phyloP scores from a whole-genome alignment of 2,888 invertebrate genomes.

The Anthophora plumipes region DNA sequence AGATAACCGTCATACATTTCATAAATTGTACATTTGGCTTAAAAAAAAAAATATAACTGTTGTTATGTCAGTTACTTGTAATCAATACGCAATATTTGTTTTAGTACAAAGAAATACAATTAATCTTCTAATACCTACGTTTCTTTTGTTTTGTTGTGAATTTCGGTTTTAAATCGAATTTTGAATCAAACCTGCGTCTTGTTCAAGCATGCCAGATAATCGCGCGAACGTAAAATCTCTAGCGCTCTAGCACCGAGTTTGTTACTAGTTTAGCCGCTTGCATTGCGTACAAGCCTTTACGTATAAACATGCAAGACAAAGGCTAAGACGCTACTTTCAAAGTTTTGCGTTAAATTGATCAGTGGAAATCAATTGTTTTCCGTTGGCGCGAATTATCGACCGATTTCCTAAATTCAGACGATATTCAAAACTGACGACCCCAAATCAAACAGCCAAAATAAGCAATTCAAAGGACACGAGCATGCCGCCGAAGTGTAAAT shows the following conservation, averaged over 20 bases:
- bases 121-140: neutral
- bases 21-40: conserved; percentile 14
- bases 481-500: conserved; percentile 90
- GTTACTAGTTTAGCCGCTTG: neutral
- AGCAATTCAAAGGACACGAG: conserved; percentile 46
- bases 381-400: conserved; percentile 50
- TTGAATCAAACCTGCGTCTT: conserved; percentile 6
- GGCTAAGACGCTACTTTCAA: conserved; percentile 46
- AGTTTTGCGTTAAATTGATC: conserved; percentile 41
- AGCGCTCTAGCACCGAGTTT: conserved; percentile 6
- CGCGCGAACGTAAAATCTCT: conserved; percentile 10
- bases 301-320: conserved; percentile 5
- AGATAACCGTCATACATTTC: neutral
- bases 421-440: conserved; percentile 37
- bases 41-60: conserved; percentile 10
- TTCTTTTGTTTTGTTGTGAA: neutral
- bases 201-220: conserved; percentile 3
- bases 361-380: conserved; percentile 46
- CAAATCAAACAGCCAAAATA: conserved; percentile 49
- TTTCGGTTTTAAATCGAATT: conserved; percentile 11
- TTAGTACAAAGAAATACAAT: neutral
- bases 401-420: conserved; percentile 28
- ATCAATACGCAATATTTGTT: neutral
- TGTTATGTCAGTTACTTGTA: conserved; percentile 11
- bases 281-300: conserved; percentile 28